Evolutionary conservation across 2,888 invertebrate species (phyloP), one percentile per base, ranked within the genome.

Genomic region (Panopea generosa): DNA sequence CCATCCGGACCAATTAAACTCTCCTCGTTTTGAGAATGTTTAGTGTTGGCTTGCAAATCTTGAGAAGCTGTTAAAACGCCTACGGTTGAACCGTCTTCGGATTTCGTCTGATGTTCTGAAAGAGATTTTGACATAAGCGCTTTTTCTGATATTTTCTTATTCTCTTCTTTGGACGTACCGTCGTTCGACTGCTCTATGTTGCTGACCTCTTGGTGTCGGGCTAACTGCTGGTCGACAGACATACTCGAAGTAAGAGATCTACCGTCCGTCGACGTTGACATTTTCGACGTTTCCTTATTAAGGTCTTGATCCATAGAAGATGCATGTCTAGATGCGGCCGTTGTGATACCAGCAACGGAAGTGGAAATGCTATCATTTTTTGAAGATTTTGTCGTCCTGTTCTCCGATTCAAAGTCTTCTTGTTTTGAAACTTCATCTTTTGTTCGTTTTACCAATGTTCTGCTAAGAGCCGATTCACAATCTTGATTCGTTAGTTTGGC

Each of bases 361-460:
- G 77, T 77, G 14, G 77, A 71, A 40, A 77, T 60, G 22, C 71
- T 77, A n/a, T 77, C 77, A 49, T 71, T 77, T 26, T 67, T 47
- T 2, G 77, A 77, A 2, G 77, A 77, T 16, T 77, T 77, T 2
- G 67, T 57, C 14, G 61, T 55, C 26, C 65, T 62, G 40, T 71
- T 77, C 9, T 71, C 77, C 6, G 67, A 57, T 52, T 77, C 71
- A 59, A 67, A 71, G 47, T 77, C 63, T 45, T 77, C 71, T 52
- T 71, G 62, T 27, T 71, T 71, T 4, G 71, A 55, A 2, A 68
- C 40, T 27, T 61, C 67, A 4, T 56, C 47, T 7, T 47, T 68
- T 11, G 67, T 77, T 18, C 29, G 26, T 57, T 67, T 77, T 9
- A 52, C 61, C 29, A 67, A 67, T 4, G 59, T 61, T 24, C 67